Base-by-base conservation (phyloP, 2,113 vertebrate genomes). In the Hippocampus guttulatus region DNA sequence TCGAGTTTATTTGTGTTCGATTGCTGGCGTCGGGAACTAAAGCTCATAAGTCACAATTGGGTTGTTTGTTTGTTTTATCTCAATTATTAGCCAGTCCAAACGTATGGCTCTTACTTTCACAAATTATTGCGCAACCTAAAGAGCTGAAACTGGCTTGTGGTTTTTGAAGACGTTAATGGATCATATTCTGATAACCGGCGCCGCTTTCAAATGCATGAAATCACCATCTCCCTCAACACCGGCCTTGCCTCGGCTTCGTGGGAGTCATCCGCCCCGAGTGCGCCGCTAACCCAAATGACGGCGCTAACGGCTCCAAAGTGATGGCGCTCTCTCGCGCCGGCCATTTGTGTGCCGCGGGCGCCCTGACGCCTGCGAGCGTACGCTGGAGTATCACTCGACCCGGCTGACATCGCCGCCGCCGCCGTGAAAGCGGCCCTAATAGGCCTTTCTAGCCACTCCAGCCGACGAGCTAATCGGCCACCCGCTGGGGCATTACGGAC, bases 401-500 rank as follows among this genome's bases (percentile, higher is more conserved):
- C 55, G 57, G 41, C 16, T 52, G 45, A 75, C 71, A 21, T 64
- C 30, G 1, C 0, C 15, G 54, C 55, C 15, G 27, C 52, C 52
- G 52, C 52, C 5, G 67, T 38, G 68, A 73, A 76, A 11, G 67
- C 58, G 70, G 43, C 1, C 62, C 65, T 87, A 89, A 87, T 86
- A 82, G 81, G 75, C 70, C 74, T 71, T 75, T 3, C 77, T 30
- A 71, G 77, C 82, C 75, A 77, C 80, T 85, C 74, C 69, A 74
- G 58, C 69, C 63, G 52, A 49, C 0, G 77, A 85, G 76, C 79
- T 83, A 78, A 88, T 70, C 20, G 58, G 79, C 52, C 45, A 70
- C 78, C 69, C 80, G 80, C 82, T 71, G 79, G 75, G 79, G 80
- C 85, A 87, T 84, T 84, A 79, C 83, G 80, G 82, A 20, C 66